phyloP scores from a whole-genome alignment of 2,888 invertebrate genomes.

The Thyatira batis region DNA sequence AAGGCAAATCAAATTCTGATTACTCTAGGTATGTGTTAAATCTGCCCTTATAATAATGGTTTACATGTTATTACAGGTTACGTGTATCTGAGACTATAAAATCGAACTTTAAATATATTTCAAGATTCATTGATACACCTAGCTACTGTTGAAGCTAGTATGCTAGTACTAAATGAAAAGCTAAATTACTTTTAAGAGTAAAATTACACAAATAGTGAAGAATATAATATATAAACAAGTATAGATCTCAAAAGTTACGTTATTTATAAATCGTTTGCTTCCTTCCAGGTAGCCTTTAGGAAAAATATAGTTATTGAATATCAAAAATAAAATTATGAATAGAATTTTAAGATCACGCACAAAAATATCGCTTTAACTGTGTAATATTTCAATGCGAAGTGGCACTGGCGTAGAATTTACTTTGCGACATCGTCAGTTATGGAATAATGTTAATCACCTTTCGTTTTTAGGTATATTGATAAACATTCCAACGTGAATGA shows the following conservation, averaged over 20 bases:
- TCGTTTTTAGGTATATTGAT: background rate
- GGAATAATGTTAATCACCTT: constrained; percentile 13
- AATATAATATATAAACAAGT: constrained; percentile 58
- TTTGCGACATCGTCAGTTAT: constrained; percentile 6
- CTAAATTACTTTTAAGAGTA: constrained; percentile 44
- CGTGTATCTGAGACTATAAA: constrained; percentile 34
- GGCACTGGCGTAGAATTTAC: constrained; percentile 27
- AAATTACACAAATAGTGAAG: constrained; percentile 63
- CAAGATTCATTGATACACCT: constrained; percentile 31
- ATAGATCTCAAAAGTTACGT: constrained; percentile 70
- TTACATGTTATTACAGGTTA: constrained; percentile 40
- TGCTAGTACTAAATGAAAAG: constrained; percentile 51
- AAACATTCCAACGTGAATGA: background rate
- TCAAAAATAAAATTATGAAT: constrained; percentile 77
- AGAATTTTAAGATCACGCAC: constrained; percentile 57
- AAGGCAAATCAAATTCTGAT: constrained; percentile 73
- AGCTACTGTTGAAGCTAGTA: constrained; percentile 42
- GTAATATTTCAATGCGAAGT: constrained; percentile 41
- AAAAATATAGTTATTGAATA: constrained; percentile 77
- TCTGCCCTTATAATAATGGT: constrained; percentile 33
- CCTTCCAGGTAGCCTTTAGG: constrained; percentile 70
- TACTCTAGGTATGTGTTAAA: constrained; percentile 39
- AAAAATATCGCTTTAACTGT: constrained; percentile 58
- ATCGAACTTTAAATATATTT: constrained; percentile 41
- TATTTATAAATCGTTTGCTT: constrained; percentile 57